phyloP scores from a whole-genome alignment of 2,888 invertebrate species.

The Vesta saturnalis region DNA sequence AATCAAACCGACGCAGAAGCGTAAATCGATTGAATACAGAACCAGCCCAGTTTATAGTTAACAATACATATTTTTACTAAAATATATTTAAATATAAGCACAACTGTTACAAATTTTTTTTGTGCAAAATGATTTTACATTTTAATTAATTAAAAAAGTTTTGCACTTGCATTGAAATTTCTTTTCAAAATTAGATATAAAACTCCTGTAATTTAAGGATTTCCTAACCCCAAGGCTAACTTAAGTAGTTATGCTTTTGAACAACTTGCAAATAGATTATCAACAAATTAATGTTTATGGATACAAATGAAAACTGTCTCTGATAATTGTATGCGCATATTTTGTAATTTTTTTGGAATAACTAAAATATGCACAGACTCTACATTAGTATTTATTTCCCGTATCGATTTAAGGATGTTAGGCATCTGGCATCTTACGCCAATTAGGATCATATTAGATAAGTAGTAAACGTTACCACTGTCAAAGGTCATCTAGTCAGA shows the following conservation, averaged over 20 bases:
- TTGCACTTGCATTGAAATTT: not conserved
- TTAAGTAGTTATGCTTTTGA: not conserved
- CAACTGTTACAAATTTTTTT: not conserved
- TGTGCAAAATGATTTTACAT: not conserved
- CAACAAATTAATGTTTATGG: too few species aligned
- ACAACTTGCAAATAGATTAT: not conserved
- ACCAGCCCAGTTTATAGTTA: not conserved
- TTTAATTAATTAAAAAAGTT: not conserved
- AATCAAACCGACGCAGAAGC: not conserved
- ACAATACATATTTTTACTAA: not conserved
- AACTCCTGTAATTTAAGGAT: not conserved
- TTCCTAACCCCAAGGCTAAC: not conserved
- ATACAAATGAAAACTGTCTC: too few species aligned
- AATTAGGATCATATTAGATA: constrained; percentile 31
- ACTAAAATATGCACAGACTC: too few species aligned
- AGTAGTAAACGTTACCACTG: constrained; percentile 18
- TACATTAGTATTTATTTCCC: not conserved
- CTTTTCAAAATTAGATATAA: not conserved
- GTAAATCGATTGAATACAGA: constrained; percentile 1
- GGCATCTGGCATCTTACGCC: constrained; percentile 22
- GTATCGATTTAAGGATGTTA: constrained; percentile 7
- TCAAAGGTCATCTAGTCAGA: constrained; percentile 30
- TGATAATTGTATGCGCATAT: too few species aligned
- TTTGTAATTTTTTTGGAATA: too few species aligned
- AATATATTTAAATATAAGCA: not conserved